Conservation (phyloP, 2,888 invertebrate species). For the Agriopis marginaria region DNA sequence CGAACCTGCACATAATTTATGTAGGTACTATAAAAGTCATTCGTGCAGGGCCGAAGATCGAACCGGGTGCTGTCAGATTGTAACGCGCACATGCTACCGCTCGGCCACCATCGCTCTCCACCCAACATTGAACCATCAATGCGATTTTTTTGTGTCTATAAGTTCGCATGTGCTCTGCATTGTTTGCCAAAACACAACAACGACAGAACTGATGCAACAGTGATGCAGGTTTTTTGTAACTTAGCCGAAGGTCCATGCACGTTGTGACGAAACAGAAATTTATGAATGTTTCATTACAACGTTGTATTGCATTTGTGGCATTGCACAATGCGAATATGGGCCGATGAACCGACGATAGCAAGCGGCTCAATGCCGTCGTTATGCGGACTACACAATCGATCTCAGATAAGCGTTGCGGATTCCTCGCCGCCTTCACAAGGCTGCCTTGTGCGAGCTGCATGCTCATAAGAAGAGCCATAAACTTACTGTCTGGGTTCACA, state of each 20-base stretch:
- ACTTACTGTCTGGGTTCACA: constrained; percentile 36
- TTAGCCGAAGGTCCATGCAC: constrained; percentile 27
- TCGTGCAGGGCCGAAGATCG: too few species aligned
- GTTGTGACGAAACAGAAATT: constrained; percentile 40
- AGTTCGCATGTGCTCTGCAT: constrained; percentile 12
- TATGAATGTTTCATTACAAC: constrained; percentile 44
- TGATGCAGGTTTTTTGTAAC: constrained; percentile 32
- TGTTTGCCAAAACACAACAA: constrained; percentile 30
- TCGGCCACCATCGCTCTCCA: too few species aligned
- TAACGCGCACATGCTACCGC: too few species aligned
- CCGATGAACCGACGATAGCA: constrained; percentile 57
- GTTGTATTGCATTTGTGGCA: constrained; percentile 44
- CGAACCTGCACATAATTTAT: too few species aligned
- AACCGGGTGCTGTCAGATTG: too few species aligned
- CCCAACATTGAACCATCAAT: background rate
- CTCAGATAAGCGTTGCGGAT: constrained; percentile 52
- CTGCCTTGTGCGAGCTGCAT: constrained; percentile 39
- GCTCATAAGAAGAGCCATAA: constrained; percentile 29
- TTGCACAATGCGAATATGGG: constrained; percentile 57
- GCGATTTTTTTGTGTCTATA: too few species aligned
- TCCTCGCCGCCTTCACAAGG: constrained; percentile 45
- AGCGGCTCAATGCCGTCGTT: constrained; percentile 48
- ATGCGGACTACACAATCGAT: constrained; percentile 55
- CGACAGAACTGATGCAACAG: constrained; percentile 33
- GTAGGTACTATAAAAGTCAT: too few species aligned